Percentiles rank a stretch among this genome's conserved stretches.
These are phyloP conservation scores for Pachypsylla venusta DNA, from an alignment of 1,140 invertebrate species.

Conservation along the genomic window DNA sequence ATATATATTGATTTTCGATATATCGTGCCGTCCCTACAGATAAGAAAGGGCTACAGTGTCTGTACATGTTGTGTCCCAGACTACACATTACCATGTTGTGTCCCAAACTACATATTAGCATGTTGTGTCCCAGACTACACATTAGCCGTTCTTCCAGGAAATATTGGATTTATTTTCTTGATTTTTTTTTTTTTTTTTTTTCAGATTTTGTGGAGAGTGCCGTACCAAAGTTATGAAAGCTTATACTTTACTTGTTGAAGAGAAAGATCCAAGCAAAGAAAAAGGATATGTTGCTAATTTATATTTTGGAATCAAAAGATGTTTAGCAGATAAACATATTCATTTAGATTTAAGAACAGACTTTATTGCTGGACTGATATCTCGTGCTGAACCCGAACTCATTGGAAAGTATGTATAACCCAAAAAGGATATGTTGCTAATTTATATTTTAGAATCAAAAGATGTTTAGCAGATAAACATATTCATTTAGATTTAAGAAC, in stretches of 20 bases:
- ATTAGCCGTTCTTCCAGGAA: too few relatives aligned
- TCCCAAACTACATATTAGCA: too few relatives aligned
- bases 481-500: constrained; percentile 72
- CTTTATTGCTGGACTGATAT: constrained; percentile 73
- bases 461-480: constrained; percentile 69
- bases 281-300: constrained; percentile 74
- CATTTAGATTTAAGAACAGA: constrained; percentile 73
- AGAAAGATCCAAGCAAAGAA: constrained; percentile 63
- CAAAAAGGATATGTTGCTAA: constrained; percentile 76
- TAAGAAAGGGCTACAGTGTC: too few relatives aligned
- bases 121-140: too few relatives aligned
- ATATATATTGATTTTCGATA: too few relatives aligned
- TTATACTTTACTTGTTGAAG: constrained; percentile 70
- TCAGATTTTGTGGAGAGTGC: constrained; percentile 77
- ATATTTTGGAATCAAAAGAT: constrained; percentile 72
- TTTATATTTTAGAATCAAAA: constrained; percentile 69
- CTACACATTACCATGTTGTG: too few relatives aligned
- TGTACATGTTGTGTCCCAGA: too few relatives aligned
- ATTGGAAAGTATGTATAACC: constrained; percentile 49
- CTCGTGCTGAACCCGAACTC: constrained; percentile 73
- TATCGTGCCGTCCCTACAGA: too few relatives aligned
- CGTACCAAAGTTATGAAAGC: constrained; percentile 77
- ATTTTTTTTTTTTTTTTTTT: too few relatives aligned
- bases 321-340: constrained; percentile 68
- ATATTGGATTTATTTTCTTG: too few relatives aligned